These are phyloP conservation scores for Epinotia bilunana DNA, from an alignment of 2,888 invertebrate genomes.

Conservation along the genomic window DNA sequence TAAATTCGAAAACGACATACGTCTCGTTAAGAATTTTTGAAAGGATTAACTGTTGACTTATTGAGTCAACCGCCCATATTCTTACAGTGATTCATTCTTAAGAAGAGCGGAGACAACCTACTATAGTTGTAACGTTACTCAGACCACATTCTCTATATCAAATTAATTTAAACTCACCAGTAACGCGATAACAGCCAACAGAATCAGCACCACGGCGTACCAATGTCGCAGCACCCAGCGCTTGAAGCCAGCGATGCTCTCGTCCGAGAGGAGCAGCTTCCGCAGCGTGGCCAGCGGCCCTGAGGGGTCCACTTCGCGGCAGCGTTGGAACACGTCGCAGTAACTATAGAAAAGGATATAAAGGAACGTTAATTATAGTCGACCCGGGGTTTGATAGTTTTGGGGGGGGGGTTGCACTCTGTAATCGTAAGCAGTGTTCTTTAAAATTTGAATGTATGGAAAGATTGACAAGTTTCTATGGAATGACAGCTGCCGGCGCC, in stretches of 20 bases:
- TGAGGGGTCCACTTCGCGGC: conserved; percentile 96
- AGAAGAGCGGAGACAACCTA: too few relatives aligned
- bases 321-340: conserved; percentile 89
- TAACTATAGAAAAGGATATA: conserved; percentile 68
- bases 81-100: too few relatives aligned
- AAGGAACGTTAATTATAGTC: not conserved
- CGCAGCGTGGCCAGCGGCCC: conserved; percentile 95
- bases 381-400: too few relatives aligned
- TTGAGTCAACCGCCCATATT: too few relatives aligned
- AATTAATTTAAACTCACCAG: conserved; percentile 88
- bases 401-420: too few relatives aligned
- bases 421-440: too few relatives aligned
- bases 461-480: too few relatives aligned
- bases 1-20: too few relatives aligned
- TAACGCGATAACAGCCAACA: conserved; percentile 89
- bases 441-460: too few relatives aligned
- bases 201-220: conserved; percentile 93
- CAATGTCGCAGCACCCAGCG: conserved; percentile 95
- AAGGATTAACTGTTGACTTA: too few relatives aligned
- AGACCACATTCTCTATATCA: not conserved
- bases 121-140: not conserved
- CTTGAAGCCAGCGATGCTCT: conserved; percentile 94
- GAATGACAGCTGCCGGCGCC: too few relatives aligned
- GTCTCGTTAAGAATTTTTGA: too few relatives aligned
- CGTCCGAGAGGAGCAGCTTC: conserved; percentile 93